Evolutionary conservation across 2,797 vertebrate genomes (phyloP).

Genomic region (Clarias platycephalus): DNA sequence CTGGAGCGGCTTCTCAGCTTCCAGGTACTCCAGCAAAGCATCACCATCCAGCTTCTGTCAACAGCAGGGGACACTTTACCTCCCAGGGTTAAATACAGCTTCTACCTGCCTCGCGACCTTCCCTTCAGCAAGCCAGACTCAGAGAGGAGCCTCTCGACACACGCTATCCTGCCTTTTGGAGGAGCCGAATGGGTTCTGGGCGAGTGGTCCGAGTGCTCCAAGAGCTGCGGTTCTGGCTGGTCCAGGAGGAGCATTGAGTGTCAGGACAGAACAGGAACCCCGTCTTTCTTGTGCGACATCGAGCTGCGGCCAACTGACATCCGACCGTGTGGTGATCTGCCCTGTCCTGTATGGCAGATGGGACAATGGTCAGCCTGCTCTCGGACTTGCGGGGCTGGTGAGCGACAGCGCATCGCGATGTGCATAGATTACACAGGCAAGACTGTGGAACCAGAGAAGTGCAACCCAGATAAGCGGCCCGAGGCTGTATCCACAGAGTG

Average conservation of each 20-base stretch:
- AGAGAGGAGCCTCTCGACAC: constrained; percentile 75
- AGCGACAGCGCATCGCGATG: constrained; percentile 74
- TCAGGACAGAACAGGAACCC: constrained; percentile 75
- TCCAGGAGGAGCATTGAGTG: constrained; percentile 88
- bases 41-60: constrained; percentile 86
- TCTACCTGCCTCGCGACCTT: constrained; percentile 86
- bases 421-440: constrained; percentile 81
- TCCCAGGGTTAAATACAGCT: constrained; percentile 91
- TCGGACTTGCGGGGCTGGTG: constrained; percentile 78
- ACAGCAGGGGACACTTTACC: constrained; percentile 80
- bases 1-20: constrained; percentile 95
- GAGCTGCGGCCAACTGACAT: constrained; percentile 84
- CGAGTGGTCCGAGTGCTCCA: constrained; percentile 92
- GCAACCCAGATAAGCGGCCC: constrained; percentile 72
- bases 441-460: constrained; percentile 74
- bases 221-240: constrained; percentile 90
- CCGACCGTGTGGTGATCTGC: constrained; percentile 83
- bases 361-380: constrained; percentile 85
- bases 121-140: constrained; percentile 76
- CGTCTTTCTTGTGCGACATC: constrained; percentile 76
- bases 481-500: constrained; percentile 65
- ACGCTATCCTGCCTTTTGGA: constrained; percentile 79
- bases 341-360: constrained; percentile 87
- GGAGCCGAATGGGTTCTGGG: constrained; percentile 85
- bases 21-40: constrained; percentile 79